phyloP scores from a whole-genome alignment of 35 echinoderm and acorn worm species.

The Acanthaster planci region DNA sequence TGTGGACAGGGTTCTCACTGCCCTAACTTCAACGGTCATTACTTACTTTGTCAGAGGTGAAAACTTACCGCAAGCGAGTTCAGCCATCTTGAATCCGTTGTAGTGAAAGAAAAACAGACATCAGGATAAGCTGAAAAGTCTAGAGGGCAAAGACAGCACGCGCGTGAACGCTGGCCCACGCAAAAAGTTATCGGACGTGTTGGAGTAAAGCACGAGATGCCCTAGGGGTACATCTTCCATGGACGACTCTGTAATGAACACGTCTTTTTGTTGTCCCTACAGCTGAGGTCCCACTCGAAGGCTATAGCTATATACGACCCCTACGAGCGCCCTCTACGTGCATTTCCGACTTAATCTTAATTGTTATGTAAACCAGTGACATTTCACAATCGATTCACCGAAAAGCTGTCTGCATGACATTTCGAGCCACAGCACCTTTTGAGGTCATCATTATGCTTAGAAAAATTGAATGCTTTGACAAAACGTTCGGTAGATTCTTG shows the following conservation, averaged over 20 bases:
- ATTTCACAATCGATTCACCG: no score
- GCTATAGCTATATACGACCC: neutral
- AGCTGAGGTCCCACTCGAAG: neutral
- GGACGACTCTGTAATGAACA: neutral
- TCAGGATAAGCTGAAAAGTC: neutral
- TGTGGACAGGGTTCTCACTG: neutral
- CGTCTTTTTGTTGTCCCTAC: neutral
- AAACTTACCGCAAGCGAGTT: neutral
- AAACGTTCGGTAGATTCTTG: no score
- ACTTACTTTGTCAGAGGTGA: conserved; percentile 5
- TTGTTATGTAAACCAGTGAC: no score
- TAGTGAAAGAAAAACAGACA: no score
- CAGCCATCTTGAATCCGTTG: neutral
- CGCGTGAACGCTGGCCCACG: neutral
- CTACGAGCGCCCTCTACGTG: neutral
- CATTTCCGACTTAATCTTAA: neutral
- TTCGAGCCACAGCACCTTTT: no score
- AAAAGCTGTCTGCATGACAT: no score
- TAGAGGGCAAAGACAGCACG: neutral
- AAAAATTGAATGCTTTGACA: no score
- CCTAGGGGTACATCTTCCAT: neutral
- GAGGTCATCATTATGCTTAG: no score
- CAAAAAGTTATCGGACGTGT: neutral
- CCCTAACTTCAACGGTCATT: neutral
- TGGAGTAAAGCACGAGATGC: neutral